Evolutionary conservation across 2,113 vertebrate genomes (phyloP).

Genomic region (Bos javanicus): DNA sequence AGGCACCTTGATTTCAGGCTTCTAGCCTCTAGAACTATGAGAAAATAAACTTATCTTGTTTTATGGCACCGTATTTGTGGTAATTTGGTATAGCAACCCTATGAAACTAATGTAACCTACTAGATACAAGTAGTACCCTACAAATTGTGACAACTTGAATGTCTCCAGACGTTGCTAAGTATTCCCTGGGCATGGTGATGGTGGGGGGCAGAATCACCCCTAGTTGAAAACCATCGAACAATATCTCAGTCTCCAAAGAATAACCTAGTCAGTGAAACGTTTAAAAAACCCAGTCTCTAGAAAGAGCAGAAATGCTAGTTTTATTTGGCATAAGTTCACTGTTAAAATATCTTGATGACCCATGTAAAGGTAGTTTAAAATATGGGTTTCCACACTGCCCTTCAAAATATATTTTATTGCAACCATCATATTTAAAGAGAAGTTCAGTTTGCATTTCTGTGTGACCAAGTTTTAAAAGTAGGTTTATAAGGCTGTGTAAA

Average conservation of each 20-base stretch:
- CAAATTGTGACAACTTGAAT: not conserved
- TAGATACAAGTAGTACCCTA: not conserved
- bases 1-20: not conserved
- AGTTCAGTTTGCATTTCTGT: not conserved
- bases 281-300: not conserved
- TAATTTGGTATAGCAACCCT: not conserved
- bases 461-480: not conserved
- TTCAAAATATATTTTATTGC: not conserved
- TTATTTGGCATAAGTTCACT: not conserved
- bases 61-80: not conserved
- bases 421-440: not conserved
- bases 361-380: not conserved
- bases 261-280: not conserved
- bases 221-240: not conserved
- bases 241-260: not conserved
- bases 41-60: not conserved
- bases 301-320: not conserved
- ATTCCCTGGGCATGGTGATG: not conserved
- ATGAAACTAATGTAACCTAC: not conserved
- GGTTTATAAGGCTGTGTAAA: not conserved
- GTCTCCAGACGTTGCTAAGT: not conserved
- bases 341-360: not conserved
- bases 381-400: not conserved
- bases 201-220: not conserved
- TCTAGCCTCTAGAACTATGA: not conserved